phyloP scores from a whole-genome alignment of 2,797 vertebrate genomes.

The Salarias fasciatus region DNA sequence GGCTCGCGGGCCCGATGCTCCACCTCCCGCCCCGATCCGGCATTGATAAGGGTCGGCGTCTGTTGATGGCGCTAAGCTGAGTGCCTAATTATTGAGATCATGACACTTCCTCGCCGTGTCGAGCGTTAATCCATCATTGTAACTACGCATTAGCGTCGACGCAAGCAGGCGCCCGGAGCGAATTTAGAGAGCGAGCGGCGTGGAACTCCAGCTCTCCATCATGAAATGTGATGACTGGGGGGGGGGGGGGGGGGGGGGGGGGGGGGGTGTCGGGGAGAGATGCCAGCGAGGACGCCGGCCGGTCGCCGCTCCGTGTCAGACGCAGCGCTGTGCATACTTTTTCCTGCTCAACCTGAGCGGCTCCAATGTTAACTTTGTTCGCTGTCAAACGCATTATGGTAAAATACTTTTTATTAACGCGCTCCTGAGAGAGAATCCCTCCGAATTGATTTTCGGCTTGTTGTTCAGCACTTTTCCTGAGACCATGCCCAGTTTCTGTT shows the following conservation, averaged over 20 bases:
- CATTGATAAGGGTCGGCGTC: slow-evolving; percentile 57
- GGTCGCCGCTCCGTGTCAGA: slow-evolving; percentile 41
- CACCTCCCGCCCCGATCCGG: background rate
- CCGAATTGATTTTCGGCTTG: slow-evolving; percentile 28
- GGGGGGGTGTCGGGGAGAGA: slow-evolving; percentile 31
- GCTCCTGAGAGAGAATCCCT: slow-evolving; percentile 22
- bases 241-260: too few species aligned
- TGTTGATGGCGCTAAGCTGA: slow-evolving; percentile 68
- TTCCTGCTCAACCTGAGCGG: slow-evolving; percentile 26
- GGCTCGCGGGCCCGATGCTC: background rate
- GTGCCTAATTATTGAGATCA: slow-evolving; percentile 83
- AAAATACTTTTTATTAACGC: slow-evolving; percentile 36
- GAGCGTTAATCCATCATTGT: slow-evolving; percentile 82
- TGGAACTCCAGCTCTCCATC: slow-evolving; percentile 56
- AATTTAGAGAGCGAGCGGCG: slow-evolving; percentile 66
- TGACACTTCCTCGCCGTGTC: slow-evolving; percentile 76
- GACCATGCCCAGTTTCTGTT: slow-evolving; percentile 9
- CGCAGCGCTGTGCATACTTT: slow-evolving; percentile 37
- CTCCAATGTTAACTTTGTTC: slow-evolving; percentile 35
- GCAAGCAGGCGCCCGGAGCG: slow-evolving; percentile 62
- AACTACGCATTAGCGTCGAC: slow-evolving; percentile 79
- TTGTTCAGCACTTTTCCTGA: slow-evolving; percentile 26
- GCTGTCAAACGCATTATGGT: slow-evolving; percentile 22
- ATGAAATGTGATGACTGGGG: slow-evolving; percentile 42
- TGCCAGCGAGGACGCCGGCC: slow-evolving; percentile 39